phyloP scores from a whole-genome alignment of 1,140 invertebrate genomes.

The Steinernema feltiae region DNA sequence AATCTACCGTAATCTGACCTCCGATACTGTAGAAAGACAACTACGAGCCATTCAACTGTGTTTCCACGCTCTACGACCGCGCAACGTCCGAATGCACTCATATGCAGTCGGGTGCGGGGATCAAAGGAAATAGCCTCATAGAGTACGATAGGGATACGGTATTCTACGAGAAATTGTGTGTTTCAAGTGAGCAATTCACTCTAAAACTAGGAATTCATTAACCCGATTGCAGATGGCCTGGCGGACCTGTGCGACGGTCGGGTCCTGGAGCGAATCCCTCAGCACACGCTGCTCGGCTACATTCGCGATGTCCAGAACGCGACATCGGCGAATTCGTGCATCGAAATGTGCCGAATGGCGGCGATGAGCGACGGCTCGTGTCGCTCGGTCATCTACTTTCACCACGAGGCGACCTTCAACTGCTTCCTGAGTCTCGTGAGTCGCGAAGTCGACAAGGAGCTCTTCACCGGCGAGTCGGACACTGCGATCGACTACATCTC shows the following conservation, averaged over 20 bases:
- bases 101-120: neutral
- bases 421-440: neutral
- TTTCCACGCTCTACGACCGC: neutral
- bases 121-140: neutral
- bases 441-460: neutral
- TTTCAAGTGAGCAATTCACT: neutral
- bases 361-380: neutral
- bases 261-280: neutral
- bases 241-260: neutral
- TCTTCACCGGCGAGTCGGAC: neutral
- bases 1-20: neutral
- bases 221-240: neutral
- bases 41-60: conserved; percentile 5
- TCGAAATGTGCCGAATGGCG: neutral
- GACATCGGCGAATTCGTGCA: neutral
- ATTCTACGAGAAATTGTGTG: neutral
- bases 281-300: neutral
- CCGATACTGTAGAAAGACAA: conserved; percentile 1
- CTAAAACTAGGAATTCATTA: neutral
- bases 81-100: neutral
- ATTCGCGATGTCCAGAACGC: neutral
- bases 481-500: conserved; percentile 2
- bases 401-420: neutral
- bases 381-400: neutral
- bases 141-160: conserved; percentile 9